Base-by-base conservation (phyloP, 2,888 invertebrate species). In the Mesorhabditis belari region DNA sequence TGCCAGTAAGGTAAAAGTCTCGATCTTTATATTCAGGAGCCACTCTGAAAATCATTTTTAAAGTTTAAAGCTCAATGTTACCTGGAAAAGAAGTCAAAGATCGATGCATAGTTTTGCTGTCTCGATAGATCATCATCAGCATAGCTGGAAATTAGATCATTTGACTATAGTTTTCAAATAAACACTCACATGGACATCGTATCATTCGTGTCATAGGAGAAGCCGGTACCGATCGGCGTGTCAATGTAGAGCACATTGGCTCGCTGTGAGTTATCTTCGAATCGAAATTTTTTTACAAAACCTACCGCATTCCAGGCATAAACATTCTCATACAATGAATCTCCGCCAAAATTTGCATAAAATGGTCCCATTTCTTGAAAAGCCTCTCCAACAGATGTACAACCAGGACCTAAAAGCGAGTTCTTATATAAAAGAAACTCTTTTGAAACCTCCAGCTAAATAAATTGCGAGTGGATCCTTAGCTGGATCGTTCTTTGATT, bases 231-330 rank as follows among this genome's bases (percentile, higher is more conserved):
- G 56, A 77, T 74, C 25, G 85, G 85, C 3, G 85, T 81, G 71
- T 85, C 85, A 61, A 85, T 61, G 65, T 82, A 85, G 51, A 85
- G 65, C 60, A 85, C 82, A 70, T 85, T 85, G 24, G 84, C 83
- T 26, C 81, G 61, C 24, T 50, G n/a, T n/a, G n/a, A n/a, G n/a
- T n/a, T n/a, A n/a, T n/a, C n/a, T n/a, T n/a, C n/a, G n/a, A n/a
- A n/a, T n/a, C n/a, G n/a, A n/a, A n/a, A n/a, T n/a, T n/a, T n/a
- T n/a, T n/a, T n/a, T n/a, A n/a, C n/a, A n/a, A n/a, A 9, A 44
- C 57, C 24, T 60, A 79, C 79, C 63, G 70, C 74, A 65, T 81
- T 81, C 81, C 81, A 81, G 25, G 75, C 64, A 60, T 78, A 80
- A 5, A 72, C 70, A 61, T 81, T 81, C 63, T 77, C 74, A 61